Evolutionary conservation across 2,113 vertebrate genomes (phyloP), one percentile per base, ranked within the genome.

Genomic region (Carollia perspicillata): DNA sequence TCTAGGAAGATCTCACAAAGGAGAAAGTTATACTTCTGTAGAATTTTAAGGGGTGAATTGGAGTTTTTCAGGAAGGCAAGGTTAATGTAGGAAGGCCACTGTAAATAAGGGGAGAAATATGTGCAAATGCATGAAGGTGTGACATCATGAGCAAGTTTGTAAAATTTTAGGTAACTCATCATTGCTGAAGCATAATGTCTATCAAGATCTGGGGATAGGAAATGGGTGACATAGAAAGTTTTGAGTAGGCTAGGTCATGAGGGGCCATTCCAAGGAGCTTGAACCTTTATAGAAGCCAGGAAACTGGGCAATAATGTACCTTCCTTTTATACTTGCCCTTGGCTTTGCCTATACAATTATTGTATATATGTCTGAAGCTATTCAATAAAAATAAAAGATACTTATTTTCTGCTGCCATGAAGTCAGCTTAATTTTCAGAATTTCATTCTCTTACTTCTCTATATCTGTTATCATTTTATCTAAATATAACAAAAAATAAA

Each of bases 341-440:
- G 22, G 42, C 16, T 86, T 81, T 89, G 49, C 14, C 63, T 69
- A 9, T 51, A 69, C 3, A 87, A 77, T 89, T 93, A 58, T 94
- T 95, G 60, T 30, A 72, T 84, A 13, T 88, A 65, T 92, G 22
- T 60, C 90, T 80, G 69, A 95, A 93, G 49, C 69, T 30, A 71
- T 53, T 88, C 40, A 91, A 83, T 93, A 47, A 93, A 94, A 93
- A 90, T 55, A 30, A 42, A 87, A 11, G 42, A 71, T 49, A 94
- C 55, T 79, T 95, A 81, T 94, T 90, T 94, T 89, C 60, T 94
- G 53, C 69, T 94, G 79, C 53, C 90, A 80, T 47, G 49, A 89
- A 90, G 55, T 75, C 49, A 95, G 60, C 65, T 89, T 83, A 92
- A 88, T 95, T 77, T 97, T 44, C 92, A 97, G 69, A 97, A 66